These are phyloP conservation scores for Camponotus vicinus DNA, from an alignment of 1,140 invertebrate genomes.

Conservation along the genomic window DNA sequence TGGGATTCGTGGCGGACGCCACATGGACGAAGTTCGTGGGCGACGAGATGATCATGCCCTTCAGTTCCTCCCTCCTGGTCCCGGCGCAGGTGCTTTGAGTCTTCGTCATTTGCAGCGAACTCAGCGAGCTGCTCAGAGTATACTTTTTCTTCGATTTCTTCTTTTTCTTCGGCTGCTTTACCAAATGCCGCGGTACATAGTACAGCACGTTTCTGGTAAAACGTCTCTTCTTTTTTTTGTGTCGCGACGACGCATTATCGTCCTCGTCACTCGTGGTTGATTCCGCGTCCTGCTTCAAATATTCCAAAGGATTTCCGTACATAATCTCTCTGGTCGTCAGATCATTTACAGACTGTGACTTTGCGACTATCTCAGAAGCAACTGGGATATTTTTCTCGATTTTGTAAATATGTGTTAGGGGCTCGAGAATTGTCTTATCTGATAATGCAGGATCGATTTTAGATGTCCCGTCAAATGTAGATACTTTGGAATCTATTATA, in stretches of 20 bases:
- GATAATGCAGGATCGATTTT: not conserved
- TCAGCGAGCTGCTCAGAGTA: constrained; percentile 62
- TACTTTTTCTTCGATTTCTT: constrained; percentile 63
- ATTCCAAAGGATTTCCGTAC: not conserved
- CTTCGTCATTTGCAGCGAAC: constrained; percentile 54
- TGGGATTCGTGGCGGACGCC: constrained; percentile 79
- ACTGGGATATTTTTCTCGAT: not conserved
- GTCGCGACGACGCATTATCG: not conserved
- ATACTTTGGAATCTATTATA: not conserved
- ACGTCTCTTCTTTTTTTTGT: constrained; percentile 69
- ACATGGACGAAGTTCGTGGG: constrained; percentile 83
- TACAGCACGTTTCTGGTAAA: constrained; percentile 79
- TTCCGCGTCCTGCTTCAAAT: not conserved
- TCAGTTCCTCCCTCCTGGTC: constrained; percentile 70
- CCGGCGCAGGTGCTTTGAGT: constrained; percentile 14
- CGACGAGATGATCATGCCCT: constrained; percentile 75
- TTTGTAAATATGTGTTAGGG: not conserved
- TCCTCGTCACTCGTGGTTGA: not conserved
- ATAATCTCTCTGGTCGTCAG: not conserved
- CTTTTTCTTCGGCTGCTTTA: constrained; percentile 58
- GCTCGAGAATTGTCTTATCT: not conserved
- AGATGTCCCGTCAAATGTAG: not conserved
- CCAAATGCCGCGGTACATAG: constrained; percentile 74
- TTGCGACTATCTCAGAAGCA: not conserved
- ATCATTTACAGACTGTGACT: constrained; percentile 36